Evolutionary conservation across 2,888 invertebrate species (phyloP).

Genomic region (Neoitamus cyanurus): DNA sequence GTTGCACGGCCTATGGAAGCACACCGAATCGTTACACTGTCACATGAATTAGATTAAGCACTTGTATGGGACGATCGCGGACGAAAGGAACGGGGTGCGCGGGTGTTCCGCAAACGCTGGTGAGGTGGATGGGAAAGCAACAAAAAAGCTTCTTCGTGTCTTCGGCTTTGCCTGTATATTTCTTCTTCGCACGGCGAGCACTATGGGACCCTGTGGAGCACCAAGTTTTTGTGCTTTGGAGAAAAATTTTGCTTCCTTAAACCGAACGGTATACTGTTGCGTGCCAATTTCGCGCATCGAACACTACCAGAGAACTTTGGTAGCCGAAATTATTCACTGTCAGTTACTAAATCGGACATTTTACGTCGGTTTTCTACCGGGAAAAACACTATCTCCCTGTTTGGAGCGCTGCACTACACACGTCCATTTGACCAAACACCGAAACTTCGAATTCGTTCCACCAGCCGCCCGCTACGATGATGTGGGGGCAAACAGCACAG

Average conservation of each 20-base stretch:
- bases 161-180: not conserved
- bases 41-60: conserved; percentile 38
- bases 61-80: not conserved
- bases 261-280: not conserved
- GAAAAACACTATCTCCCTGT: not conserved
- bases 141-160: not conserved
- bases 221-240: not conserved
- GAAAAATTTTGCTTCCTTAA: not conserved
- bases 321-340: not conserved
- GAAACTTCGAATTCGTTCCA: not conserved
- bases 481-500: not conserved
- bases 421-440: not conserved
- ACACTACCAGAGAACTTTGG: not conserved
- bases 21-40: not conserved
- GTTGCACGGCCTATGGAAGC: not conserved
- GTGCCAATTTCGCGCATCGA: not conserved
- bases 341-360: not conserved
- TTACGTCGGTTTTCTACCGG: not conserved
- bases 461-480: not conserved
- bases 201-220: not conserved
- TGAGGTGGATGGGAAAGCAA: not conserved
- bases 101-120: not conserved
- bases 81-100: not conserved
- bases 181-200: not conserved
- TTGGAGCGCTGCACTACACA: not conserved